These are phyloP conservation scores for Lordiphosa stackelbergi DNA, from an alignment of 1,140 invertebrate species.

Conservation along the genomic window DNA sequence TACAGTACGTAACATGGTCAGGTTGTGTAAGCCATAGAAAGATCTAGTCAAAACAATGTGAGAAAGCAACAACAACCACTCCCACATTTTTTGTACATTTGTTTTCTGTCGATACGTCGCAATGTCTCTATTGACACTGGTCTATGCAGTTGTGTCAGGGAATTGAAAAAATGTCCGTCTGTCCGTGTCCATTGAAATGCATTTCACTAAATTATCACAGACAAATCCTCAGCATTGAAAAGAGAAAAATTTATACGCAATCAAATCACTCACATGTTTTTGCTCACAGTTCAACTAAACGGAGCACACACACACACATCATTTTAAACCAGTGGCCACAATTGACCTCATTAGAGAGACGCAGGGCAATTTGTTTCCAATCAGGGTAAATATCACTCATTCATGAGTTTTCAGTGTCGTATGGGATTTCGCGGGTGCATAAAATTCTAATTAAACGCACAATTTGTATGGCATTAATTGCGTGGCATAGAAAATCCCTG, in stretches of 20 bases:
- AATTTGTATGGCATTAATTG: slow-evolving; percentile 22
- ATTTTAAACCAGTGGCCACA: slow-evolving; percentile 23
- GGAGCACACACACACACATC: background rate
- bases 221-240: background rate
- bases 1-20: no score
- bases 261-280: slow-evolving; percentile 6
- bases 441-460: slow-evolving; percentile 33
- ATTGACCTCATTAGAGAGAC: slow-evolving; percentile 42
- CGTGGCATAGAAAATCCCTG: slow-evolving; percentile 9
- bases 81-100: no score
- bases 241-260: slow-evolving; percentile 2
- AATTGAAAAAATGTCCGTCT: no score
- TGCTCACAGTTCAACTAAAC: background rate
- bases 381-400: slow-evolving; percentile 20
- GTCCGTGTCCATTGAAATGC: no score
- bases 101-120: no score
- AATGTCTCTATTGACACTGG: no score
- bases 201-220: background rate
- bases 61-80: no score
- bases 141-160: no score
- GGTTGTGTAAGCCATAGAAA: no score
- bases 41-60: no score
- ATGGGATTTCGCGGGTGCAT: slow-evolving; percentile 15
- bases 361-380: slow-evolving; percentile 25
- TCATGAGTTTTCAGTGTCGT: slow-evolving; percentile 30